These are phyloP conservation scores for Mergus octosetaceus DNA, from an alignment of 2,797 vertebrate genomes.

Conservation along the genomic window DNA sequence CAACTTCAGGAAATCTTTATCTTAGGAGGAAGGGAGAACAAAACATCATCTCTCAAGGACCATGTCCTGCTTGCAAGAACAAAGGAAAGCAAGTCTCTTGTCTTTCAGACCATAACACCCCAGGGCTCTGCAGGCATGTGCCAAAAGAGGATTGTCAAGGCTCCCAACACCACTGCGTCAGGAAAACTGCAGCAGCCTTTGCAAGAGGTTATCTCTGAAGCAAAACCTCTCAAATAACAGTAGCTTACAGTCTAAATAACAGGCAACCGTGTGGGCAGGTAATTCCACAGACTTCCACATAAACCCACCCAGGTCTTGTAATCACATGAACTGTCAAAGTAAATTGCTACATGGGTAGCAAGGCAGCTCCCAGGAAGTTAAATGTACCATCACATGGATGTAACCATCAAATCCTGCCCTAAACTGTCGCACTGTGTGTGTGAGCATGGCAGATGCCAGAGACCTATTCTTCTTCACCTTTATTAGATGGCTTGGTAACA, in stretches of 20 bases:
- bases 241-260: neutral
- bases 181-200: neutral
- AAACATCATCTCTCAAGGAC: neutral
- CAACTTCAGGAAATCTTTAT: neutral
- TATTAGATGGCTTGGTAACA: neutral
- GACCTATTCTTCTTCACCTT: neutral
- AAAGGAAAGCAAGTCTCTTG: neutral
- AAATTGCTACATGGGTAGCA: neutral
- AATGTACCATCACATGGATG: accelerated
- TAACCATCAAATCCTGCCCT: neutral
- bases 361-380: neutral
- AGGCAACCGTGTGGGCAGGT: neutral
- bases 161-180: neutral
- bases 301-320: neutral
- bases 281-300: too few species aligned
- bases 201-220: neutral
- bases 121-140: neutral
- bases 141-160: neutral
- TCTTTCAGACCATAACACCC: neutral
- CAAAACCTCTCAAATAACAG: neutral
- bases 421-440: neutral
- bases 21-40: neutral
- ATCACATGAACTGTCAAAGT: neutral
- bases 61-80: neutral
- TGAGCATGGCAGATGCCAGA: neutral